Evolutionary conservation across 2,797 vertebrate genomes (phyloP).

Genomic region (Schizopygopsis malacanthus): DNA sequence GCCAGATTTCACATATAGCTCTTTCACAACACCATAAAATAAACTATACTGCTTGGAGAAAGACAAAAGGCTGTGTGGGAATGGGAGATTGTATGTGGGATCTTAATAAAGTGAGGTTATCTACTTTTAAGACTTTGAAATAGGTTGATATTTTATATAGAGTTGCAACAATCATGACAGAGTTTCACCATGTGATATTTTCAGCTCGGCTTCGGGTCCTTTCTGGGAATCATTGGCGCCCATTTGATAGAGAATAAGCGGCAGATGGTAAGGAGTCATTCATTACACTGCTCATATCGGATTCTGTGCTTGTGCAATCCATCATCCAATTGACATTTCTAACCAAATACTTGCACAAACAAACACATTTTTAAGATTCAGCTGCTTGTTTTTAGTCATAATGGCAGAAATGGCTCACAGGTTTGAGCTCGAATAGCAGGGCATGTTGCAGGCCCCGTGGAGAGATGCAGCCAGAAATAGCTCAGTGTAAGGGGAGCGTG

Average conservation of each 20-base stretch:
- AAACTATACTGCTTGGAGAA: neutral
- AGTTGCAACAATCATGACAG: slow-evolving; percentile 42
- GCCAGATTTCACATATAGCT: slow-evolving; percentile 2
- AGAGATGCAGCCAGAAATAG: slow-evolving; percentile 76
- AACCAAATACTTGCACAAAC: neutral
- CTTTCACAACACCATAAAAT: neutral
- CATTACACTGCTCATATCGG: slow-evolving; percentile 60
- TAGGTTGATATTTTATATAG: slow-evolving; percentile 18
- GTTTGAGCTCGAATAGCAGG: slow-evolving; percentile 59
- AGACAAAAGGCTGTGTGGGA: slow-evolving; percentile 19
- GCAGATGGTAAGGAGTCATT: slow-evolving; percentile 93
- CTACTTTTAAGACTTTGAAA: neutral
- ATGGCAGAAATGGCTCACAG: slow-evolving; percentile 15
- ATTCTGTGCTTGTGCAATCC: slow-evolving; percentile 47
- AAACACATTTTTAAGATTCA: neutral
- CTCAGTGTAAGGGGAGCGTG: slow-evolving; percentile 77
- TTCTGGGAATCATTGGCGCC: slow-evolving; percentile 98
- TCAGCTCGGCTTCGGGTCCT: slow-evolving; percentile 97
- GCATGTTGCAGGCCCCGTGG: slow-evolving; percentile 63
- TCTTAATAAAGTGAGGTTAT: neutral
- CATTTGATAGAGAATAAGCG: slow-evolving; percentile 99
- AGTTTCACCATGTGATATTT: slow-evolving; percentile 61
- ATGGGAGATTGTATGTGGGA: neutral
- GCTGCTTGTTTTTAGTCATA: slow-evolving; percentile 31
- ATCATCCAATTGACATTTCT: slow-evolving; percentile 20